phyloP scores from a whole-genome alignment of 2,888 invertebrate species.

The Ectobius pallidus region DNA sequence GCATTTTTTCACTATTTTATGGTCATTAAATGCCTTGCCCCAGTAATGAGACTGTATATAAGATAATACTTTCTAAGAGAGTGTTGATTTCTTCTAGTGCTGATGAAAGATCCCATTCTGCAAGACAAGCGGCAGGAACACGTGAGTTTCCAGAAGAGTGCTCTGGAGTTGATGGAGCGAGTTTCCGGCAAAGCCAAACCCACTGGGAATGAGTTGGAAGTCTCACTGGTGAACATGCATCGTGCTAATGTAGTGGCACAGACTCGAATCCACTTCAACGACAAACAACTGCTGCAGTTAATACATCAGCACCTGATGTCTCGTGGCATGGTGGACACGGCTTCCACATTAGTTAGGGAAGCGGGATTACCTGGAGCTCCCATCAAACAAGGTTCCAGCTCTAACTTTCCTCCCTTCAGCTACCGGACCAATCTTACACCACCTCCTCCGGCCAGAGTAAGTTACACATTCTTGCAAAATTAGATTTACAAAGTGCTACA shows the following conservation, averaged over 20 bases:
- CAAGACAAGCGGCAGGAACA: constrained; percentile 97
- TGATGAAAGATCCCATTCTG: constrained; percentile 96
- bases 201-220: constrained; percentile 77
- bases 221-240: constrained; percentile 87
- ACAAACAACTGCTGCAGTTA: constrained; percentile 88
- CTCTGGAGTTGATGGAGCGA: constrained; percentile 85
- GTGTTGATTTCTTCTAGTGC: constrained; percentile 61
- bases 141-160: constrained; percentile 93
- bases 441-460: constrained; percentile 49
- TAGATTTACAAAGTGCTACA: too few species aligned
- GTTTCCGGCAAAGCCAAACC: constrained; percentile 91
- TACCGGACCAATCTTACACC: constrained; percentile 27
- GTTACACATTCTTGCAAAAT: background rate
- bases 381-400: constrained; percentile 31
- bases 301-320: constrained; percentile 86
- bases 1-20: too few species aligned
- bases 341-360: constrained; percentile 76
- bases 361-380: constrained; percentile 62
- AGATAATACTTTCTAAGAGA: too few species aligned
- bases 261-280: constrained; percentile 94
- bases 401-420: constrained; percentile 38
- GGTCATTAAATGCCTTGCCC: too few species aligned
- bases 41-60: too few species aligned
- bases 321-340: constrained; percentile 76
- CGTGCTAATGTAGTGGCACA: constrained; percentile 84